Evolutionary conservation across 2,888 invertebrate genomes (phyloP).

Genomic region (Spialia ferax): DNA sequence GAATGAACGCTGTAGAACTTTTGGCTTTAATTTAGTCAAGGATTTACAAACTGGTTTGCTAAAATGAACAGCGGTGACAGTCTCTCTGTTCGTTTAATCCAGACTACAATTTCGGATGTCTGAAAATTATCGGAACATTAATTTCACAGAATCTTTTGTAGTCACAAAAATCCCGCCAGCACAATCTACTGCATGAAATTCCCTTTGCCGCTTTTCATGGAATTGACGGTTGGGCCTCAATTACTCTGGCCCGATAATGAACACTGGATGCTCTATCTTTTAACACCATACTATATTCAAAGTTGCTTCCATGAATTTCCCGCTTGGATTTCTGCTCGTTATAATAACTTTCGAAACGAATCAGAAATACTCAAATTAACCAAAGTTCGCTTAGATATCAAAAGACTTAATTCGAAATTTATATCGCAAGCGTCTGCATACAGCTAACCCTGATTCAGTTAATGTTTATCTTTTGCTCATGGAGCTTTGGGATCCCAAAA

Average conservation of each 20-base stretch:
- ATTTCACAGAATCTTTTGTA: slow-evolving; percentile 24
- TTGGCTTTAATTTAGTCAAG: not conserved
- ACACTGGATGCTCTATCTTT: slow-evolving; percentile 16
- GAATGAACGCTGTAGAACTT: no score
- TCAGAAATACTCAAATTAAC: not conserved
- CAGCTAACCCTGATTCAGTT: slow-evolving; percentile 4
- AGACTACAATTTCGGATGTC: slow-evolving; percentile 17
- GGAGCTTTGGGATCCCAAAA: slow-evolving; percentile 51
- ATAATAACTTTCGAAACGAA: not conserved
- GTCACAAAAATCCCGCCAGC: slow-evolving; percentile 30
- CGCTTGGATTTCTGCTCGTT: not conserved
- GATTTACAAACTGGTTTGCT: not conserved
- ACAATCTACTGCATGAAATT: slow-evolving; percentile 35
- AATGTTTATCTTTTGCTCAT: slow-evolving; percentile 43
- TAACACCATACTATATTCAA: not conserved
- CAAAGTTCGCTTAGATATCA: not conserved
- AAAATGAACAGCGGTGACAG: slow-evolving; percentile 7
- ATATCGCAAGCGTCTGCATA: not conserved
- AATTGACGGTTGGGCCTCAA: slow-evolving; percentile 31
- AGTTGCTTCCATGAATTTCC: not conserved
- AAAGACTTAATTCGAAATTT: slow-evolving; percentile 4
- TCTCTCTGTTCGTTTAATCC: slow-evolving; percentile 14
- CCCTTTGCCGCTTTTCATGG: slow-evolving; percentile 34
- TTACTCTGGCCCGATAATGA: slow-evolving; percentile 30
- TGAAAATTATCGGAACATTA: slow-evolving; percentile 33